Evolutionary conservation across 2,888 invertebrate species (phyloP).

Genomic region (Amphipoea oculea): DNA sequence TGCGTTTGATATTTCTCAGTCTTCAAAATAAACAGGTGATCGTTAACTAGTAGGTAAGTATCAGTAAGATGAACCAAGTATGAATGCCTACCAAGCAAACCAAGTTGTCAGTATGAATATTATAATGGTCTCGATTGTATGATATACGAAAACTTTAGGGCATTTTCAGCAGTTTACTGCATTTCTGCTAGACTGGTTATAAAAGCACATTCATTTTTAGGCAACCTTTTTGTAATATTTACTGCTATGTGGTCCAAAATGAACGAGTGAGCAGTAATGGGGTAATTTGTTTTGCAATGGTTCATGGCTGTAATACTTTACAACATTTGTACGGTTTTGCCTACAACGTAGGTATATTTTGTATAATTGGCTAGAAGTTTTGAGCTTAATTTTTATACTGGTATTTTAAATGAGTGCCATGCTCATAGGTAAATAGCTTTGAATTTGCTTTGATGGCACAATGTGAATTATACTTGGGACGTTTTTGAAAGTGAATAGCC

Average conservation of each 20-base stretch:
- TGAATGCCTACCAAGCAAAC: too few relatives aligned
- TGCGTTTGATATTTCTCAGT: background rate
- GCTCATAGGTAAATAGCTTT: background rate
- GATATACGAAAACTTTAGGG: background rate
- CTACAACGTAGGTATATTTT: background rate
- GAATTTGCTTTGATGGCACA: background rate
- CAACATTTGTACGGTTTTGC: background rate
- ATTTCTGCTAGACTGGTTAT: background rate
- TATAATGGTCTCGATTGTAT: background rate
- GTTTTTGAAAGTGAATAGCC: background rate
- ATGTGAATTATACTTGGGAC: background rate
- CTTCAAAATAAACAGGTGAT: background rate
- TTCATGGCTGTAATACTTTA: background rate
- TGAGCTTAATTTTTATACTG: background rate
- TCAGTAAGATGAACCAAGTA: background rate
- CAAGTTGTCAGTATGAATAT: too few relatives aligned
- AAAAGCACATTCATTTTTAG: background rate
- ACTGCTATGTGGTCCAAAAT: background rate
- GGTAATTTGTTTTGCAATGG: constrained; percentile 8
- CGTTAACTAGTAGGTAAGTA: background rate
- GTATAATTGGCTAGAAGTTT: too few relatives aligned
- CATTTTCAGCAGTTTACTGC: background rate
- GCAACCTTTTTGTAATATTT: background rate
- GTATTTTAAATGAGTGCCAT: background rate
- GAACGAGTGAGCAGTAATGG: constrained; percentile 2